Conservation (phyloP, 1,140 invertebrate genomes). For the Achroia grisella region DNA sequence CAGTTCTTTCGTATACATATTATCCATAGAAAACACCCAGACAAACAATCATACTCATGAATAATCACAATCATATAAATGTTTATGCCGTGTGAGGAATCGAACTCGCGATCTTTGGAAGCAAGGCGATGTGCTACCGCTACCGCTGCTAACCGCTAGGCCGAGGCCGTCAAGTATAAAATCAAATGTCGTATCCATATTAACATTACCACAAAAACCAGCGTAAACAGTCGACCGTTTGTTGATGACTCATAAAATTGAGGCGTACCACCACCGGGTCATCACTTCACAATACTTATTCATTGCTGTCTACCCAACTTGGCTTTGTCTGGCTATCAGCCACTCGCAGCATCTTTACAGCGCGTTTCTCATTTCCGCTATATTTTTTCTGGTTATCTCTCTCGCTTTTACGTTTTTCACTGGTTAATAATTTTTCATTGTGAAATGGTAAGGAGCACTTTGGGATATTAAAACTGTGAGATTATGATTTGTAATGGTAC, state of each 20-base stretch:
- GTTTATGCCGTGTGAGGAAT: too few species aligned
- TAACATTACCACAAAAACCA: constrained; percentile 20
- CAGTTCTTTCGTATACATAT: too few species aligned
- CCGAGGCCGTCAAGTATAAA: too few species aligned
- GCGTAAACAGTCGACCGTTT: constrained; percentile 36
- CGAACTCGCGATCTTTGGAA: too few species aligned
- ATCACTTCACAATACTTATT: constrained; percentile 16
- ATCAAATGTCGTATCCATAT: constrained; percentile 4
- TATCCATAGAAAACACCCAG: too few species aligned
- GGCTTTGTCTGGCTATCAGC: constrained; percentile 22
- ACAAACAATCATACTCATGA: too few species aligned
- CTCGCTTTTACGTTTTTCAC: constrained; percentile 4
- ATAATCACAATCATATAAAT: too few species aligned
- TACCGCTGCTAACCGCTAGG: too few species aligned
- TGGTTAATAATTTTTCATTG: too few species aligned
- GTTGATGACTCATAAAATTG: constrained; percentile 45
- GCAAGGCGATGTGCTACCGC: too few species aligned
- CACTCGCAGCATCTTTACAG: not conserved
- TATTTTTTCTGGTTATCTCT: constrained; percentile 1
- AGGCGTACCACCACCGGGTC: too few species aligned
- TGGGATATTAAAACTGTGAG: not conserved
- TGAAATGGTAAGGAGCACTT: too few species aligned
- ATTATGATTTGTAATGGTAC: not conserved
- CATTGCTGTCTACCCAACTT: constrained; percentile 14
- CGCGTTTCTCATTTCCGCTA: constrained; percentile 21